These are phyloP conservation scores for Azemiops feae DNA, from an alignment of 2,113 vertebrate genomes.

Conservation along the genomic window DNA sequence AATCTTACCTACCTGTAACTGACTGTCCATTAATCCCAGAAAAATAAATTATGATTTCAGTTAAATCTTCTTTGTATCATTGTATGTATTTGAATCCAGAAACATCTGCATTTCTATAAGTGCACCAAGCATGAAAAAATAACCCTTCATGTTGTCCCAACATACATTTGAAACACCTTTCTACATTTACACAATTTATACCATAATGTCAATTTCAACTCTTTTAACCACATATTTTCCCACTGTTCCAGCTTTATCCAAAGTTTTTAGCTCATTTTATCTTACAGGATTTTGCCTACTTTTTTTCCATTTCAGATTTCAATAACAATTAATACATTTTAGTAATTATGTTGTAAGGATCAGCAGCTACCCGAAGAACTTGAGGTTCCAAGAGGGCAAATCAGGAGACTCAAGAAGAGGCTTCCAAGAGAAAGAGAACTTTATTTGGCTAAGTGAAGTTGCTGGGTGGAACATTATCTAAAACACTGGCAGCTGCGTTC, in stretches of 20 bases:
- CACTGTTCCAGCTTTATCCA: not conserved
- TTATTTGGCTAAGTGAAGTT: too few relatives aligned
- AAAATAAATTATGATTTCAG: not conserved
- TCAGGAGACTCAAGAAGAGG: too few relatives aligned
- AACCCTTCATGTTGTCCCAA: not conserved
- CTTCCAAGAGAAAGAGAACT: too few relatives aligned
- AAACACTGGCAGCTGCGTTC: too few relatives aligned
- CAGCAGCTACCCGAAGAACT: too few relatives aligned
- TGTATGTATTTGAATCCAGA: not conserved
- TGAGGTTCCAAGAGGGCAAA: too few relatives aligned
- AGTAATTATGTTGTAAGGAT: too few relatives aligned
- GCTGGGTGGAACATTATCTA: too few relatives aligned
- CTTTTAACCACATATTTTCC: not conserved
- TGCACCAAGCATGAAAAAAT: not conserved
- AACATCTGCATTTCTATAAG: not conserved
- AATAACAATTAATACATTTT: not conserved
- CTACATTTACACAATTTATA: not conserved
- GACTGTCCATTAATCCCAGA: not conserved
- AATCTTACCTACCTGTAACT: too few relatives aligned
- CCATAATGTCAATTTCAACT: not conserved
- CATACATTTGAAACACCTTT: not conserved
- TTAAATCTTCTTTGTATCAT: not conserved
- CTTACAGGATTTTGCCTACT: not conserved
- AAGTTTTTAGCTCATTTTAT: not conserved
- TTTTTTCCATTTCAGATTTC: not conserved